A percentile compares a stretch with the other conserved stretches of the same genome.
These are phyloP conservation scores for Berghia stephanieae DNA, from an alignment of 1,140 invertebrate species.

Conservation along the genomic window DNA sequence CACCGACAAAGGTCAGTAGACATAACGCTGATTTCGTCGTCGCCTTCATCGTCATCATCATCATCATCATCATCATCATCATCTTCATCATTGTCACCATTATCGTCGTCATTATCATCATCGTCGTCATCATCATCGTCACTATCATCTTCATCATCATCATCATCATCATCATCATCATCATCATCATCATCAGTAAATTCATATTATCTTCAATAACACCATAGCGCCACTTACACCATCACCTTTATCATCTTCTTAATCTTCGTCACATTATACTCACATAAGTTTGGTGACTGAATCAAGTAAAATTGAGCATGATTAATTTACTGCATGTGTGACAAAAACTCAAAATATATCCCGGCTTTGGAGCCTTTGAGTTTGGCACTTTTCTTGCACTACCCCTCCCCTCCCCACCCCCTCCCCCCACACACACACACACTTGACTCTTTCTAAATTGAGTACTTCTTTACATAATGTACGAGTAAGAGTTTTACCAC, in stretches of 20 bases:
- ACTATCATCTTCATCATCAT: too few species aligned
- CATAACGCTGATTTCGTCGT: neutral
- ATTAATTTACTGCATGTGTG: too few species aligned
- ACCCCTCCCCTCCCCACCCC: too few species aligned
- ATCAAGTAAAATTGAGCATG: neutral
- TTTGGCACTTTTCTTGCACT: too few species aligned
- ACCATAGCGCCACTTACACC: neutral
- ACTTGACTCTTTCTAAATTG: too few species aligned
- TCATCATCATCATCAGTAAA: neutral
- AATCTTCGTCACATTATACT: neutral
- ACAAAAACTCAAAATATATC: too few species aligned
- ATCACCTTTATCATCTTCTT: neutral
- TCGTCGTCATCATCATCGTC: neutral
- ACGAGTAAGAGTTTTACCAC: too few species aligned
- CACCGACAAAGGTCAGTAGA: neutral
- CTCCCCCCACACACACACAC: too few species aligned
- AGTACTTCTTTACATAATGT: too few species aligned
- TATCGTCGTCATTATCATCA: neutral
- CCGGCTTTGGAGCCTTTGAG: too few species aligned
- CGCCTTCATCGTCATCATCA: constrained; percentile 16
- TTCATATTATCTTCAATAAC: neutral
- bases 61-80: constrained; percentile 24
- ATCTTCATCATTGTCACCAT: constrained; percentile 6
- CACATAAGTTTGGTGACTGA: neutral
- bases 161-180: neutral